Evolutionary conservation across 2,888 invertebrate genomes (phyloP).

Genomic region (Pristionchus entomophagus): DNA sequence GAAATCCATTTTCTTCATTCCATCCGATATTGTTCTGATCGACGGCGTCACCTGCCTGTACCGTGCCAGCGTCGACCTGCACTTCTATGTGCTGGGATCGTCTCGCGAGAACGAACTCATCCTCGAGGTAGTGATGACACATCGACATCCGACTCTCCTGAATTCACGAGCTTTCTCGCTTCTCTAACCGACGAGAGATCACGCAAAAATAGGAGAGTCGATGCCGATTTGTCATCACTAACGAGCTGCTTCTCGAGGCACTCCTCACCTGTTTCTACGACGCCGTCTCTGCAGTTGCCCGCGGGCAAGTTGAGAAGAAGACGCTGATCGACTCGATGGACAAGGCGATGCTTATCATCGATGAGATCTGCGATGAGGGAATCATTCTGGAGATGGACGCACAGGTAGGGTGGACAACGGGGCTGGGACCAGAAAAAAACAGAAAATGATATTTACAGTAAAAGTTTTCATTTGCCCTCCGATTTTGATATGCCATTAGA

Average conservation of each 20-base stretch:
- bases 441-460: too few relatives aligned
- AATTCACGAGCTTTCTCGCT: too few relatives aligned
- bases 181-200: too few relatives aligned
- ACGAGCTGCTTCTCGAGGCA: constrained; percentile 92
- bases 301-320: constrained; percentile 95
- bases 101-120: constrained; percentile 97
- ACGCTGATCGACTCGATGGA: constrained; percentile 93
- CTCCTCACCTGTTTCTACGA: constrained; percentile 96
- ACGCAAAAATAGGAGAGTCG: too few relatives aligned
- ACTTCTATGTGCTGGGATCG: constrained; percentile 92
- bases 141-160: too few relatives aligned
- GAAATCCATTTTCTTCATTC: constrained; percentile 45
- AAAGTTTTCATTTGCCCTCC: too few relatives aligned
- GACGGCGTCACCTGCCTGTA: constrained; percentile 98
- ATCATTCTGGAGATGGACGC: constrained; percentile 97
- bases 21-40: constrained; percentile 95
- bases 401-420: constrained; percentile 88
- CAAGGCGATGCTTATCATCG: constrained; percentile 93
- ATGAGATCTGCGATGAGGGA: constrained; percentile 98
- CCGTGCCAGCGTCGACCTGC: constrained; percentile 96
- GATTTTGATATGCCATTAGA: too few relatives aligned
- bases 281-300: constrained; percentile 89
- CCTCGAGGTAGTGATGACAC: too few relatives aligned
- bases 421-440: too few relatives aligned
- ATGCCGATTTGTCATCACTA: too few relatives aligned